Base-by-base conservation (phyloP, 2,888 invertebrate genomes). In the Saturnia japonica region DNA sequence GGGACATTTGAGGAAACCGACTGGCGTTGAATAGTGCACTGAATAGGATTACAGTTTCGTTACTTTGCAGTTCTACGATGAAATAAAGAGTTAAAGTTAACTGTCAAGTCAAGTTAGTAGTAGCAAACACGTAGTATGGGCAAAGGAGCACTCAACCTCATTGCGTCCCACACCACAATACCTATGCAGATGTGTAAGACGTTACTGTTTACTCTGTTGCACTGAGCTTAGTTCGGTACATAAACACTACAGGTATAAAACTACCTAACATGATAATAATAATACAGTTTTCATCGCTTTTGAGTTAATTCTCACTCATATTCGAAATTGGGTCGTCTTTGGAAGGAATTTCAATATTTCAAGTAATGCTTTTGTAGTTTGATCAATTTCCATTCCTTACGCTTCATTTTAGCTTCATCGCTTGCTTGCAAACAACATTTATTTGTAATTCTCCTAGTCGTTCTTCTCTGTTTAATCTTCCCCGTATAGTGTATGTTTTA, bases 131-230 rank as follows among this genome's bases (percentile, higher is more conserved):
- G 62, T 62, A 68, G 74, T 75, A 75, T 14, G 74, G 74, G 42
- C 22, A 22, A 16, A 16, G 51, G 34, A 78, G 77, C 78, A 79
- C 78, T 79, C 78, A 73, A 71, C 72, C 43, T 75, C 78, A 79
- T 79, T 79, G 75, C 78, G 73, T 74, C 76, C 70, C 73, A 64
- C 64, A 64, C 64, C 64, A 34, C 64, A 11, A 19, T 68, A 70
- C 70, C 62, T 71, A 75, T 77, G 76, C 74, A 77, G 73, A 78
- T 72, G 69, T 72, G 68, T 22, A 67, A 71, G 71, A 72, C 69
- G 69, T 71, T 45, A 28, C 47, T 69, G 68, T 67, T 72, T 72
- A 72, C 72, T 69, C 64, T 70, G 72, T 70, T 68, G 70, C 68
- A 57, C 47, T 47, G 28, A 64, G 68, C 40, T 71, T 73, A 47